phyloP scores from a whole-genome alignment of 2,888 invertebrate genomes.

The Brachycybe producta region DNA sequence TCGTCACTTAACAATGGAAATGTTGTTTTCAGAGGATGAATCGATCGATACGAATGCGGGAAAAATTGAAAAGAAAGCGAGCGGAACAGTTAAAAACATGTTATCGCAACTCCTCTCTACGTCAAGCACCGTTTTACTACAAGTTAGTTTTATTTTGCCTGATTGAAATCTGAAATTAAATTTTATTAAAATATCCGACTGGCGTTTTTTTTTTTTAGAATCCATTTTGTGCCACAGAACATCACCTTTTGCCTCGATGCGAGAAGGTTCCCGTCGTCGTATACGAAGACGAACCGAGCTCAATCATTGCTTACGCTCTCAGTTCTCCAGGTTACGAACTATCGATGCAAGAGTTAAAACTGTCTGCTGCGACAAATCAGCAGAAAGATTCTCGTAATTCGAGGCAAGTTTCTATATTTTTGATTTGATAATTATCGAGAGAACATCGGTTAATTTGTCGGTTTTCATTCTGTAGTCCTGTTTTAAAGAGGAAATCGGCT shows the following conservation, averaged over 20 bases:
- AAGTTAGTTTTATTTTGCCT: conserved; percentile 4
- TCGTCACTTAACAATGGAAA: neutral
- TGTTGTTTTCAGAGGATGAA: conserved; percentile 1
- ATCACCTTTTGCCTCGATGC: conserved; percentile 47
- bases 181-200: neutral
- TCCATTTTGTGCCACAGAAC: conserved; percentile 53
- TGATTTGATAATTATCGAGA: conserved; percentile 8
- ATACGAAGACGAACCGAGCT: conserved; percentile 66
- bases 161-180: too few relatives aligned
- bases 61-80: conserved; percentile 23
- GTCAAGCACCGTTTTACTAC: conserved; percentile 32
- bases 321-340: conserved; percentile 57
- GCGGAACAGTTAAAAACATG: conserved; percentile 47
- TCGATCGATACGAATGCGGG: conserved; percentile 14
- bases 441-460: conserved; percentile 12
- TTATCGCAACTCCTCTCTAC: conserved; percentile 53
- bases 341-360: conserved; percentile 40
- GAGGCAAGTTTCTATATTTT: conserved; percentile 8
- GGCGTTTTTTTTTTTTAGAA: conserved; percentile 35
- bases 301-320: conserved; percentile 70
- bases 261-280: conserved; percentile 50
- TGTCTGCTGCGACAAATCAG: conserved; percentile 16
- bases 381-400: conserved; percentile 14
- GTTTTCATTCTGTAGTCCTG: conserved; percentile 19
- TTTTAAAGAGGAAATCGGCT: conserved; percentile 15